These are phyloP conservation scores for Muntiacus reevesi DNA, from an alignment of 2,113 vertebrate species.

Conservation along the genomic window DNA sequence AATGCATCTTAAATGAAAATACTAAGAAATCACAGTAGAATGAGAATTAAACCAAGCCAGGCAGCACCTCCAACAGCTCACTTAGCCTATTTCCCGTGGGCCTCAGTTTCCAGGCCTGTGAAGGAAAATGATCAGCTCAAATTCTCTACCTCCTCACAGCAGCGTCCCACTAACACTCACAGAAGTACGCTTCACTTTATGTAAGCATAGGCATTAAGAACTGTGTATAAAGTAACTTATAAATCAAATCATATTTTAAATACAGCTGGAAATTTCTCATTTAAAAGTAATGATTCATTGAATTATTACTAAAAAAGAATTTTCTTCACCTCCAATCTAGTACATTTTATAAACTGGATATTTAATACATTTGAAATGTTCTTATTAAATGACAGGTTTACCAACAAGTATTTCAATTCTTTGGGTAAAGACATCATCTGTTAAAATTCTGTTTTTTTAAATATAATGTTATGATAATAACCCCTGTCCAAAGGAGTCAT, in stretches of 20 bases:
- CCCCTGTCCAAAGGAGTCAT: not conserved
- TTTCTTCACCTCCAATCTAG: not conserved
- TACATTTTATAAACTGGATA: not conserved
- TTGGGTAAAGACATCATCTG: not conserved
- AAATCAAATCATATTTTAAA: not conserved
- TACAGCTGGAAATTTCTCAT: not conserved
- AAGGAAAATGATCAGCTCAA: not conserved
- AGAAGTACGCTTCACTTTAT: accelerated
- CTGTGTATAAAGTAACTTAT: not conserved
- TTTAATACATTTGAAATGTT: not conserved
- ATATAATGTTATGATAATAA: not conserved
- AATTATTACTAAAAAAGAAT: not conserved
- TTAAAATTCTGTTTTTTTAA: not conserved
- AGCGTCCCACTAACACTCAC: accelerated
- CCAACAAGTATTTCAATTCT: not conserved
- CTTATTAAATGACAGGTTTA: not conserved
- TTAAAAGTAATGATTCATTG: not conserved
- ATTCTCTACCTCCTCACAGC: too few species aligned
- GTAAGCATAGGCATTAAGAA: not conserved
- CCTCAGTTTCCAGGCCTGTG: not conserved
- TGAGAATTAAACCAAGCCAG: accelerated
- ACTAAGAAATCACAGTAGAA: not conserved
- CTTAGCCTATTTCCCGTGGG: accelerated
- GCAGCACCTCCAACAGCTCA: too few species aligned
- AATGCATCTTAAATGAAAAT: not conserved